These are phyloP conservation scores for Catostylus mosaicus DNA, from an alignment of 30 jellyfish, hydroid and myxozoan species.

Conservation along the genomic window DNA sequence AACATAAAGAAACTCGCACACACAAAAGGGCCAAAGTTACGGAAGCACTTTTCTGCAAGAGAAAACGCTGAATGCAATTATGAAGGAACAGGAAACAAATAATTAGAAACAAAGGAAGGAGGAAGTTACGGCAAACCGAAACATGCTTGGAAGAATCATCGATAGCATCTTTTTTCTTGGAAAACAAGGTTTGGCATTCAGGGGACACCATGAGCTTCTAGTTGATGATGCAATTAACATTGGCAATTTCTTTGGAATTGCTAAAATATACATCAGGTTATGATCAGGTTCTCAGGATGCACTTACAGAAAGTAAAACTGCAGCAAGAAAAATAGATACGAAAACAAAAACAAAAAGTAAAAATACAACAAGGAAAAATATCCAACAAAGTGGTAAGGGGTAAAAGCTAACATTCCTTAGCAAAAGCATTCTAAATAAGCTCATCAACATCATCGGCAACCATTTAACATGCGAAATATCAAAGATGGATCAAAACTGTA, in stretches of 20 bases:
- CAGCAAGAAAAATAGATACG: not conserved
- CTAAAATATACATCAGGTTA: too few relatives aligned
- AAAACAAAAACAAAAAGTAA: too few relatives aligned
- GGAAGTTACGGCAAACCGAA: conserved; percentile 12
- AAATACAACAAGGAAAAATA: not conserved
- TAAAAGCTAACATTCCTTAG: conserved; percentile 47
- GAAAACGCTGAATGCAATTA: not conserved
- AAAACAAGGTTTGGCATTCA: conserved; percentile 26
- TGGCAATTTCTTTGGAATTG: too few relatives aligned
- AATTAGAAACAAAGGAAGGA: conserved; percentile 4
- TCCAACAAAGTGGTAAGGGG: conserved; percentile 16
- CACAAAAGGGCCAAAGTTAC: conserved; percentile 31
- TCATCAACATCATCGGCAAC: conserved; percentile 42
- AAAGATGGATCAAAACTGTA: not conserved
- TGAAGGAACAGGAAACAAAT: not conserved
- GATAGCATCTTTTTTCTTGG: conserved; percentile 21
- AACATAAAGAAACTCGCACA: conserved; percentile 23
- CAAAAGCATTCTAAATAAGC: conserved; percentile 11
- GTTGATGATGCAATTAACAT: not conserved
- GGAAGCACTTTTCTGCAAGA: conserved; percentile 38
- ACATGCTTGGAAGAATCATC: conserved; percentile 14
- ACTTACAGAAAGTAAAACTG: not conserved
- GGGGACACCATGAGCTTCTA: conserved; percentile 7
- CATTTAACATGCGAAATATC: conserved; percentile 12
- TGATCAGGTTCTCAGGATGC: not conserved